phyloP scores from a whole-genome alignment of 2,888 invertebrate species.

The Pterobdella sp. region DNA sequence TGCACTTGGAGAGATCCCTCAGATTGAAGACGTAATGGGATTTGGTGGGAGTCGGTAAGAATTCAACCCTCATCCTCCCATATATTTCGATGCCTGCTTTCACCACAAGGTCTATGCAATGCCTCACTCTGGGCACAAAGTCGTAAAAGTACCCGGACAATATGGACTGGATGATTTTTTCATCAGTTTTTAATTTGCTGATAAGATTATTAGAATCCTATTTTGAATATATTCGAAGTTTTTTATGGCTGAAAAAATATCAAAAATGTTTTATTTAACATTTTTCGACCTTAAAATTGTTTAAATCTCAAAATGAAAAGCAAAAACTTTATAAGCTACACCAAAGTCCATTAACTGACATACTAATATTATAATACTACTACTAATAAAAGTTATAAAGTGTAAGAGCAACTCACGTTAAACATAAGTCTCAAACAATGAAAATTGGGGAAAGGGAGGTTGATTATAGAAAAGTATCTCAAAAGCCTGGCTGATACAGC shows the following conservation, averaged over 20 bases:
- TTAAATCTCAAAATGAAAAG: no score
- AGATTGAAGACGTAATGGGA: slow-evolving; percentile 53
- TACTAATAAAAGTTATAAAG: no score
- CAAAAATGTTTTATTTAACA: no score
- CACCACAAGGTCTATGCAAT: slow-evolving; percentile 48
- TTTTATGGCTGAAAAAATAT: no score
- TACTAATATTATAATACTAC: no score
- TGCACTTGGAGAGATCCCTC: slow-evolving; percentile 67
- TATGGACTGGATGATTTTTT: slow-evolving; percentile 54
- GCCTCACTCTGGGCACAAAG: slow-evolving; percentile 59
- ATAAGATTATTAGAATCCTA: no score
- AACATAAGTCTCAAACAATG: slow-evolving; percentile 52
- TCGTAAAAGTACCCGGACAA: slow-evolving; percentile 69
- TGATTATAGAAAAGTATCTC: slow-evolving; percentile 51
- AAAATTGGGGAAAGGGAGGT: slow-evolving; percentile 51
- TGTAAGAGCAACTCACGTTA: slow-evolving; percentile 43
- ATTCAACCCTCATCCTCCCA: slow-evolving; percentile 49
- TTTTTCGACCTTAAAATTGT: no score
- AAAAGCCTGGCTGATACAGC: slow-evolving; percentile 49
- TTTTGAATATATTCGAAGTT: no score
- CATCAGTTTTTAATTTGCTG: not conserved
- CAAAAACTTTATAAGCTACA: no score
- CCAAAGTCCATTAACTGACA: no score
- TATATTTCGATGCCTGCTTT: slow-evolving; percentile 51
- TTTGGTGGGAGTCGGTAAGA: slow-evolving; percentile 52